A percentile compares a stretch with the other conserved stretches of the same genome.
Conservation (phyloP, 2,888 invertebrate species). For the Myathropa florea region DNA sequence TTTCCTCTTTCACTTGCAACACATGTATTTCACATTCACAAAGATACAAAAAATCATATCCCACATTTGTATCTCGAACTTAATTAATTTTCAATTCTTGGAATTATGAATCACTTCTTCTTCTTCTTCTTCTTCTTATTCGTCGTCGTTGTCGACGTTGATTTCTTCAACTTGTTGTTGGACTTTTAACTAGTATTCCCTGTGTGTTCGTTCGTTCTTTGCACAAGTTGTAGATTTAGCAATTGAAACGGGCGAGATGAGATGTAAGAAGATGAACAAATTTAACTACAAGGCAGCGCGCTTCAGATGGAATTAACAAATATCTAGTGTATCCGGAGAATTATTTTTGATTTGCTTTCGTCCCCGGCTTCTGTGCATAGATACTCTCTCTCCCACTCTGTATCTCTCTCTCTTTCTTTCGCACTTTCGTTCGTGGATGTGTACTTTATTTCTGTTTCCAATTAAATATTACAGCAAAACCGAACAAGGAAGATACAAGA, state of each 20-base stretch:
- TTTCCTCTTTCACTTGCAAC: neutral
- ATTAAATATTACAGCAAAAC: conserved; percentile 5
- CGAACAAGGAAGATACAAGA: neutral
- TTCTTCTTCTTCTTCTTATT: conserved; percentile 20
- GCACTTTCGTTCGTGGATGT: neutral
- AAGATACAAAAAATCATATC: neutral
- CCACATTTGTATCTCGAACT: conserved; percentile 39
- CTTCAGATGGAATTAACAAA: neutral
- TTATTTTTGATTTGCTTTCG: conserved; percentile 19
- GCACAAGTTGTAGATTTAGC: neutral
- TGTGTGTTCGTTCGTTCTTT: neutral
- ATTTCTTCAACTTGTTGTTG: neutral
- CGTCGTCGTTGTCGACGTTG: no score
- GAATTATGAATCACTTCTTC: conserved; percentile 54
- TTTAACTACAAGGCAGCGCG: neutral
- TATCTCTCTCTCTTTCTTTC: neutral
- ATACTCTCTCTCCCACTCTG: neutral
- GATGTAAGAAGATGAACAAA: neutral
- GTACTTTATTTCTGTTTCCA: conserved; percentile 15
- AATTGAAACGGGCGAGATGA: conserved; percentile 17
- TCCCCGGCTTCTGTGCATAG: neutral
- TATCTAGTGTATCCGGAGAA: conserved; percentile 32
- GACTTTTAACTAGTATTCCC: neutral
- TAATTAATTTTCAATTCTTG: conserved; percentile 55
- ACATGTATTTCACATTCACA: neutral